A percentile compares a stretch with the other conserved stretches of the same genome.
phyloP scores from a whole-genome alignment of 2,797 vertebrate species.

The Peromyscus aztecus region DNA sequence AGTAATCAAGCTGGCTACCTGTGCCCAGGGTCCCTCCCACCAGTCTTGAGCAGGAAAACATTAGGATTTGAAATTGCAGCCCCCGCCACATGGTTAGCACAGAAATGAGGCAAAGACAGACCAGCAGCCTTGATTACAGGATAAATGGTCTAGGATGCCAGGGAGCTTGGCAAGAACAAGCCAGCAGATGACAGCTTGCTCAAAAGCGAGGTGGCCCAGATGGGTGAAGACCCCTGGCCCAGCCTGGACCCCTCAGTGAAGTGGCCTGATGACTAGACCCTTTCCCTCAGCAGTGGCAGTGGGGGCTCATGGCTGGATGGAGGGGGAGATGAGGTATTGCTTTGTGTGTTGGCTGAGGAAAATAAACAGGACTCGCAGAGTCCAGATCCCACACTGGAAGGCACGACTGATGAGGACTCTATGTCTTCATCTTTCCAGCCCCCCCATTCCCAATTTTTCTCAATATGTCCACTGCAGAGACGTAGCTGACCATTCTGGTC shows the following conservation, averaged over 20 bases:
- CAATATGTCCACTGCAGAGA: constrained; percentile 16
- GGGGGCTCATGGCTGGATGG: not conserved
- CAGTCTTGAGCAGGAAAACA: not conserved
- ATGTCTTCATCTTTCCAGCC: constrained; percentile 68
- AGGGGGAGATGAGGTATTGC: not conserved
- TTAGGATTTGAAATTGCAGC: constrained; percentile 25
- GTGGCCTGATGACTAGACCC: not conserved
- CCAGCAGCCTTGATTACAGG: constrained; percentile 64
- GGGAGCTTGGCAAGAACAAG: constrained; percentile 60
- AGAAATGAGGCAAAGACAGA: constrained; percentile 26
- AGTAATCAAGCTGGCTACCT: constrained; percentile 39
- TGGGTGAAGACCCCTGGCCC: not conserved
- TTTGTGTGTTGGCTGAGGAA: constrained; percentile 35
- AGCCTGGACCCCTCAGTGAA: not conserved
- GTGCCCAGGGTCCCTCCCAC: constrained; percentile 11
- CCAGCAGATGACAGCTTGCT: not conserved
- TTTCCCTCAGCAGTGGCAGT: not conserved
- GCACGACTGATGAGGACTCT: constrained; percentile 5
- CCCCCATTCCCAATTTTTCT: constrained; percentile 49
- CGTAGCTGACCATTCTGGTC: not conserved
- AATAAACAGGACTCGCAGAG: not conserved
- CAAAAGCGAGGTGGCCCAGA: not conserved
- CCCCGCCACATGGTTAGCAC: constrained; percentile 24
- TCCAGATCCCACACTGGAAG: not conserved
- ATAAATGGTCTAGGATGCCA: constrained; percentile 49